Evolutionary conservation across 2,113 vertebrate genomes (phyloP).

Genomic region (Gobius niger): DNA sequence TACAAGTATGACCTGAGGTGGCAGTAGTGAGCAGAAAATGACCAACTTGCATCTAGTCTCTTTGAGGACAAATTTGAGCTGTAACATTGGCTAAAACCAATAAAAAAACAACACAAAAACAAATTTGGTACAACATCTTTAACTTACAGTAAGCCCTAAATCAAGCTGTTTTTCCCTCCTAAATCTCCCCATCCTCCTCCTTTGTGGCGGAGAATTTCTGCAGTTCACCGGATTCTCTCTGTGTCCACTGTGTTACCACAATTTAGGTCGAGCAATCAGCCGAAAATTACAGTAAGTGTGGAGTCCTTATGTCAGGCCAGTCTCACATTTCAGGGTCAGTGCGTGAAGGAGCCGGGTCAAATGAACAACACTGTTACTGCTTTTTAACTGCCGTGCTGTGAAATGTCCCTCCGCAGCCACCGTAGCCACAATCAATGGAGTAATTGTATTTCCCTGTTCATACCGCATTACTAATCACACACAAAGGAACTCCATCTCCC

Average conservation of each 20-base stretch:
- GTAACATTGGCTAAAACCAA: too few relatives aligned
- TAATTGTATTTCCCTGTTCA: background rate
- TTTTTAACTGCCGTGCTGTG: constrained; percentile 14
- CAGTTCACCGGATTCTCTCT: background rate
- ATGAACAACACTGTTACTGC: constrained; percentile 14
- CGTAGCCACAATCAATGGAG: background rate
- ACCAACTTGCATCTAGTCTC: too few relatives aligned
- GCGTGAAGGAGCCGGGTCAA: constrained; percentile 21
- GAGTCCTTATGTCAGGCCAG: background rate
- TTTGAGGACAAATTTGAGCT: too few relatives aligned
- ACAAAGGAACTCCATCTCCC: background rate
- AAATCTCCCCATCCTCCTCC: too few relatives aligned
- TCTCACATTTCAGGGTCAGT: constrained; percentile 29
- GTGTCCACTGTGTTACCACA: background rate
- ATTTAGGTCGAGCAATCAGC: background rate
- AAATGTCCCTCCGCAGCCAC: constrained; percentile 24
- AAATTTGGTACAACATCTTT: too few relatives aligned
- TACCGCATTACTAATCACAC: too few relatives aligned
- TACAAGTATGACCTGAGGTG: too few relatives aligned
- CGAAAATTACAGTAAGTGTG: background rate
- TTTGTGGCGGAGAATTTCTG: too few relatives aligned
- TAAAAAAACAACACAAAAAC: too few relatives aligned
- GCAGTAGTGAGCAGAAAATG: too few relatives aligned
- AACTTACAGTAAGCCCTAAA: too few relatives aligned
- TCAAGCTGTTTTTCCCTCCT: too few relatives aligned